Percentiles rank a stretch among this genome's conserved stretches.
phyloP scores from a whole-genome alignment of 1,140 invertebrate genomes.

The Fopius arisanus region DNA sequence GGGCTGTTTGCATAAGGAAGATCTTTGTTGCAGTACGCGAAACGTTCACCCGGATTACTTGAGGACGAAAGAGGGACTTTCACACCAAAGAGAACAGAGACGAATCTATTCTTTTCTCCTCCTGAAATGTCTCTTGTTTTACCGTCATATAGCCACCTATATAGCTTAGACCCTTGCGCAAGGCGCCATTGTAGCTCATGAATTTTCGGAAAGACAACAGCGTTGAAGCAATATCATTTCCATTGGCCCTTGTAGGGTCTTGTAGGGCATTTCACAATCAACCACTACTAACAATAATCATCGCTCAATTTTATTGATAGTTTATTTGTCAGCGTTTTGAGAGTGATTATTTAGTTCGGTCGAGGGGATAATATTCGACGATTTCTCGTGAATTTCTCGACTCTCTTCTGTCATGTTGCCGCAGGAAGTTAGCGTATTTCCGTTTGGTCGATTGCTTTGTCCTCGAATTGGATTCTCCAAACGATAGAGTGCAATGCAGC shows the following conservation, averaged over 20 bases:
- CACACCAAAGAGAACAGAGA: slow-evolving; percentile 6
- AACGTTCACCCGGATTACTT: slow-evolving; percentile 28
- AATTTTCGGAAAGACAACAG: background rate
- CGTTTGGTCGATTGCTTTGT: slow-evolving; percentile 40
- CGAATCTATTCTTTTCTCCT: background rate
- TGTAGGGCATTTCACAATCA: too few relatives aligned
- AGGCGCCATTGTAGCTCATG: background rate
- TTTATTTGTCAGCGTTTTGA: background rate
- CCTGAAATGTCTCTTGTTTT: background rate
- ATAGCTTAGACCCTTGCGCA: background rate
- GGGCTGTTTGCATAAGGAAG: slow-evolving; percentile 34
- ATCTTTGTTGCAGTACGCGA: slow-evolving; percentile 25
- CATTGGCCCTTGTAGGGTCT: too few relatives aligned
- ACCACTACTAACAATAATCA: too few relatives aligned
- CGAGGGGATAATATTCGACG: background rate
- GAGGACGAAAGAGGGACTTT: slow-evolving; percentile 8
- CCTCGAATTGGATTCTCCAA: slow-evolving; percentile 36
- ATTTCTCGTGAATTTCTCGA: background rate
- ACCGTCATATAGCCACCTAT: background rate
- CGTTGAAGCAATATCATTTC: too few relatives aligned
- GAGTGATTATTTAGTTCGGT: background rate
- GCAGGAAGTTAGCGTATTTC: slow-evolving; percentile 40
- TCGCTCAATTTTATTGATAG: too few relatives aligned
- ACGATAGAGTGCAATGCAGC: slow-evolving; percentile 13
- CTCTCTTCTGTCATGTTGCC: background rate